Evolutionary conservation across 2,888 invertebrate species (phyloP).

Genomic region (Mesorhabditis sp.): DNA sequence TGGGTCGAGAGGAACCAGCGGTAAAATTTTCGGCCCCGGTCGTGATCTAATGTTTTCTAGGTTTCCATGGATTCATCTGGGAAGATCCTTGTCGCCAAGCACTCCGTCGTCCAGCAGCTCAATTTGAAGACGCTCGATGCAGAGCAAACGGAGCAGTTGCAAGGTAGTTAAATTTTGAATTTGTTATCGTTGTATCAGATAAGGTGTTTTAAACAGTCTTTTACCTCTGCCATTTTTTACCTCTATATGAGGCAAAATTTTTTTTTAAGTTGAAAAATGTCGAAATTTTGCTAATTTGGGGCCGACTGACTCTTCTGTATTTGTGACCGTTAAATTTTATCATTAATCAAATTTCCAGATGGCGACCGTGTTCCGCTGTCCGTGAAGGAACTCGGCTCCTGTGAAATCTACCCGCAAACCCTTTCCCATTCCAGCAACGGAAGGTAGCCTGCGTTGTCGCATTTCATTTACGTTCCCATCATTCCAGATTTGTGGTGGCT

Average conservation of each 20-base stretch:
- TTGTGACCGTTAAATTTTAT: slow-evolving; percentile 59
- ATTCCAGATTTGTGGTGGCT: slow-evolving; percentile 72
- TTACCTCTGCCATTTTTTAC: too few relatives aligned
- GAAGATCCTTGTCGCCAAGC: slow-evolving; percentile 97
- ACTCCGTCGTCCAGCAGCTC: slow-evolving; percentile 87
- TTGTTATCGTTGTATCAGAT: not conserved
- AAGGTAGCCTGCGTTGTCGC: slow-evolving; percentile 62
- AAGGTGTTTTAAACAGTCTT: too few relatives aligned
- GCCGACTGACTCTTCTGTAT: slow-evolving; percentile 62
- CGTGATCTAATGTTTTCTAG: slow-evolving; percentile 4
- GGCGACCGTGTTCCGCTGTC: slow-evolving; percentile 87
- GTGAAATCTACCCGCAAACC: slow-evolving; percentile 97
- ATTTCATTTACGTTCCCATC: not conserved
- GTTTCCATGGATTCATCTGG: slow-evolving; percentile 92
- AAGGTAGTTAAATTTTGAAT: slow-evolving; percentile 25
- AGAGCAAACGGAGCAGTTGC: slow-evolving; percentile 41
- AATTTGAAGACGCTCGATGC: slow-evolving; percentile 55
- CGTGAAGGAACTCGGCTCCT: slow-evolving; percentile 97
- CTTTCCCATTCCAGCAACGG: slow-evolving; percentile 98
- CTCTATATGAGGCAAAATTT: too few relatives aligned
- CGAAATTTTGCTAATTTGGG: not conserved
- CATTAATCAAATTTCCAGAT: slow-evolving; percentile 62
- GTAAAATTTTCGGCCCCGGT: slow-evolving; percentile 58
- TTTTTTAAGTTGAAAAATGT: not conserved
- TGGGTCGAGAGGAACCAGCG: slow-evolving; percentile 97